A percentile compares a stretch with the other conserved stretches of the same genome.
Conservation (phyloP, 2,113 vertebrate genomes). For the Psephotus haematonotus region DNA sequence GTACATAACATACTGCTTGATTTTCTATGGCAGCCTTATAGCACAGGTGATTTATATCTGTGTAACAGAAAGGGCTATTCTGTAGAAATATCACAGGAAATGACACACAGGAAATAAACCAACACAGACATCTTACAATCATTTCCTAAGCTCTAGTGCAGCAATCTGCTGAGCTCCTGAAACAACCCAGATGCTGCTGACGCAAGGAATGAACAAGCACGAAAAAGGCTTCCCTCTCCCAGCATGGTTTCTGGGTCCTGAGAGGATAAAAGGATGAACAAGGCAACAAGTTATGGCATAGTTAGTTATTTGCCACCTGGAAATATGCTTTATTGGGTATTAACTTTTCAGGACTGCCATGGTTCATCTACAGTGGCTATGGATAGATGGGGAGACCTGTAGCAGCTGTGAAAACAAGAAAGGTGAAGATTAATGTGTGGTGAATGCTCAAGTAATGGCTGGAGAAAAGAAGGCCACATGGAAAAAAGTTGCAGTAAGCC, state of each 20-base stretch:
- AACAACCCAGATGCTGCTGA: slow-evolving; percentile 56
- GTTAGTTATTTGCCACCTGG: background rate
- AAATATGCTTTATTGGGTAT: background rate
- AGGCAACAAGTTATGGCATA: background rate
- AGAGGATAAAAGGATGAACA: background rate
- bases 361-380: background rate
- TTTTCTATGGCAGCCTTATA: slow-evolving; percentile 25
- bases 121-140: slow-evolving; percentile 40
- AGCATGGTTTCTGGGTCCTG: background rate
- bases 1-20: background rate
- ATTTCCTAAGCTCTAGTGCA: slow-evolving; percentile 28
- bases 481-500: background rate
- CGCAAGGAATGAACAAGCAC: background rate
- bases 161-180: slow-evolving; percentile 35
- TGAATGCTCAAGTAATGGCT: background rate
- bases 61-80: slow-evolving; percentile 35
- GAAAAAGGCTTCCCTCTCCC: background rate
- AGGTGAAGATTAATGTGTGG: background rate
- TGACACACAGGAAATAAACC: slow-evolving; percentile 58
- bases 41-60: slow-evolving; percentile 7
- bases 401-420: background rate
- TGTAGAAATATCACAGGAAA: slow-evolving; percentile 60
- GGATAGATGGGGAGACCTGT: background rate
- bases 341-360: background rate
- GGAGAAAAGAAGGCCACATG: background rate